phyloP scores from a whole-genome alignment of 2,888 invertebrate genomes.

The Drosophila histrio region DNA sequence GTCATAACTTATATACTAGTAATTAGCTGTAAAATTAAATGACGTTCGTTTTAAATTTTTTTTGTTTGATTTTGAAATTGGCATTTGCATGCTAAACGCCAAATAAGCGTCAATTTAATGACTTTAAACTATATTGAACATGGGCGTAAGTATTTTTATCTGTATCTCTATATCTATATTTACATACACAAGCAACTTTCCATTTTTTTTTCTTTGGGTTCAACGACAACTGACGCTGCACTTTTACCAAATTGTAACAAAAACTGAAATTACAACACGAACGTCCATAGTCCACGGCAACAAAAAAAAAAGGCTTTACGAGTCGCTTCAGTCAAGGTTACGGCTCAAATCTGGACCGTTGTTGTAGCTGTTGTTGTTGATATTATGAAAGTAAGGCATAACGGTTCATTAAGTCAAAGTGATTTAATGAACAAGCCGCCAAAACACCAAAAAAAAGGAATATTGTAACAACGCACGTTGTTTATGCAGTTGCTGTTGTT shows the following conservation, averaged over 20 bases:
- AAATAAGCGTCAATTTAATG: conserved; percentile 32
- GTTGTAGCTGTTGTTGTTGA: conserved; percentile 3
- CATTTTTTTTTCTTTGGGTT: conserved; percentile 61
- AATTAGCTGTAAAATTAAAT: conserved; percentile 15
- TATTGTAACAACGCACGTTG: conserved; percentile 16
- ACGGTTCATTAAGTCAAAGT: conserved; percentile 78
- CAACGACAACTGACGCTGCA: conserved; percentile 75
- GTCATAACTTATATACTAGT: conserved; percentile 1
- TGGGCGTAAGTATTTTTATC: background rate
- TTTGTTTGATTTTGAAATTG: conserved; percentile 26
- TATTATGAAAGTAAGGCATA: too few relatives aligned
- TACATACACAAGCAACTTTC: conserved; percentile 54
- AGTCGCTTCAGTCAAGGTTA: conserved; percentile 65
- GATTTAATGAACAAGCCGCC: conserved; percentile 59
- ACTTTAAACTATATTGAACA: conserved; percentile 17
- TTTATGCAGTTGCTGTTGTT: background rate
- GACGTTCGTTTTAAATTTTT: conserved; percentile 1
- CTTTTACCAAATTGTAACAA: conserved; percentile 65
- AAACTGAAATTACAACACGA: conserved; percentile 60
- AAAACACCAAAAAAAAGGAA: conserved; percentile 20
- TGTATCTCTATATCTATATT: background rate
- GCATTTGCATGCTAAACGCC: conserved; percentile 44
- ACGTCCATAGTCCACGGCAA: conserved; percentile 37
- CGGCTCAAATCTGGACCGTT: conserved; percentile 29
- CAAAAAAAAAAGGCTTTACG: conserved; percentile 23